phyloP scores from a whole-genome alignment of 2,888 invertebrate species.

The Eupithecia insigniata region DNA sequence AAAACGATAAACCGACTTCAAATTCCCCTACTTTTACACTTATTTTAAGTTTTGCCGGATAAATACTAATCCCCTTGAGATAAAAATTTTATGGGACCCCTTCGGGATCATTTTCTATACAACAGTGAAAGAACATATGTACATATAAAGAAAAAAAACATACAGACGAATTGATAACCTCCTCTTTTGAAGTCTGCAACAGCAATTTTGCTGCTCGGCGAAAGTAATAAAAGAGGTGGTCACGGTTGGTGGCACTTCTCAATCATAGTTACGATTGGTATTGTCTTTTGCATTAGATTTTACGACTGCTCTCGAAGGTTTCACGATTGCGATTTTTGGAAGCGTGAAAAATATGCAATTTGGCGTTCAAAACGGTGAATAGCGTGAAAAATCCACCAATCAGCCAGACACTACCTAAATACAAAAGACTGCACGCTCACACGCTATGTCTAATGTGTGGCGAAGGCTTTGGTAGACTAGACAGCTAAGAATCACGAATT shows the following conservation, averaged over 20 bases:
- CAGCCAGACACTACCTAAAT: background rate
- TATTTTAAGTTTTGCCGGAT: too few species aligned
- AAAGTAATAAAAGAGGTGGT: too few species aligned
- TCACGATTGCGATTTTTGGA: background rate
- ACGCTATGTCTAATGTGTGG: conserved; percentile 9
- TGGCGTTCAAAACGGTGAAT: conserved; percentile 2
- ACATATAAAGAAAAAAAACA: too few species aligned
- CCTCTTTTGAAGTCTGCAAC: too few species aligned
- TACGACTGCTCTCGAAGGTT: background rate
- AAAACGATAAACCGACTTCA: too few species aligned
- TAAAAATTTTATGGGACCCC: too few species aligned
- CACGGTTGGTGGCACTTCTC: background rate
- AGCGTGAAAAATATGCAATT: conserved; percentile 3
- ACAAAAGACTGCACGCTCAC: conserved; percentile 1
- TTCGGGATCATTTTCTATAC: too few species aligned
- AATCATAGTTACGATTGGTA: background rate
- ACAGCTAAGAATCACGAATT: background rate
- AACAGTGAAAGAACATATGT: too few species aligned
- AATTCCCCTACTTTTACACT: too few species aligned
- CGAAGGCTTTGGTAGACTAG: conserved; percentile 3
- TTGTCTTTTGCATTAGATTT: background rate
- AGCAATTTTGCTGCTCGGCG: background rate
- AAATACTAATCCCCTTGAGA: too few species aligned
- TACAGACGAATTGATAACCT: too few species aligned
- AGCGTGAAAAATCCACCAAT: background rate